phyloP scores from a whole-genome alignment of 2,888 invertebrate genomes.

The Leptodirus hochenwartii region DNA sequence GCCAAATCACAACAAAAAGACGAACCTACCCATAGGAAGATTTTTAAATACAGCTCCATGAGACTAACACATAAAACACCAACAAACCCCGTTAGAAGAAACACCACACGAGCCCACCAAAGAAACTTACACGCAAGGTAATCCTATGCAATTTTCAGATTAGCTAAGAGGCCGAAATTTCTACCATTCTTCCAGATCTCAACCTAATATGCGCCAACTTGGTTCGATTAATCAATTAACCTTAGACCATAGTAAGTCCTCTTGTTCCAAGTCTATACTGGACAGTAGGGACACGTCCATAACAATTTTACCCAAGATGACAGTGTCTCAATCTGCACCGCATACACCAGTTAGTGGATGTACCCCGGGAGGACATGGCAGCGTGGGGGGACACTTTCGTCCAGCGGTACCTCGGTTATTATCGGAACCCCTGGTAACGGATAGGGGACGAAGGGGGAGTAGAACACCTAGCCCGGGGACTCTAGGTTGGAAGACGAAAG shows the following conservation, averaged over 20 bases:
- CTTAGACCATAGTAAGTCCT: constrained; percentile 23
- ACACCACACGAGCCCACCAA: constrained; percentile 33
- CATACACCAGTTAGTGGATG: constrained; percentile 24
- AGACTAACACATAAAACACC: constrained; percentile 32
- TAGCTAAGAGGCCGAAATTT: background rate
- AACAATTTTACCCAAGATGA: constrained; percentile 19
- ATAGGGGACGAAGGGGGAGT: constrained; percentile 15
- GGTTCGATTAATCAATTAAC: constrained; percentile 23
- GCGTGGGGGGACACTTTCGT: constrained; percentile 19
- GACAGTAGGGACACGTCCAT: constrained; percentile 21
- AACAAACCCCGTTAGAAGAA: constrained; percentile 33
- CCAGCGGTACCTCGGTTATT: constrained; percentile 23
- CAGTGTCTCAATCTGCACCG: constrained; percentile 26
- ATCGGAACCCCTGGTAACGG: constrained; percentile 23
- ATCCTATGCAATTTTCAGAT: background rate
- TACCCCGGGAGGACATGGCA: constrained; percentile 19
- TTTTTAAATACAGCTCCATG: constrained; percentile 36
- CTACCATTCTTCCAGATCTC: constrained; percentile 20
- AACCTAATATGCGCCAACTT: constrained; percentile 27
- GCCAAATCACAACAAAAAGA: constrained; percentile 23
- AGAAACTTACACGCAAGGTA: constrained; percentile 25
- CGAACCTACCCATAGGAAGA: constrained; percentile 18
- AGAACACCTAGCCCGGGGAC: constrained; percentile 15
- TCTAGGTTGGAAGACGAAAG: too few species aligned
- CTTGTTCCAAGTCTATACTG: constrained; percentile 22